phyloP scores from a whole-genome alignment of 2,888 invertebrate genomes.

The Synergus laeviventris region DNA sequence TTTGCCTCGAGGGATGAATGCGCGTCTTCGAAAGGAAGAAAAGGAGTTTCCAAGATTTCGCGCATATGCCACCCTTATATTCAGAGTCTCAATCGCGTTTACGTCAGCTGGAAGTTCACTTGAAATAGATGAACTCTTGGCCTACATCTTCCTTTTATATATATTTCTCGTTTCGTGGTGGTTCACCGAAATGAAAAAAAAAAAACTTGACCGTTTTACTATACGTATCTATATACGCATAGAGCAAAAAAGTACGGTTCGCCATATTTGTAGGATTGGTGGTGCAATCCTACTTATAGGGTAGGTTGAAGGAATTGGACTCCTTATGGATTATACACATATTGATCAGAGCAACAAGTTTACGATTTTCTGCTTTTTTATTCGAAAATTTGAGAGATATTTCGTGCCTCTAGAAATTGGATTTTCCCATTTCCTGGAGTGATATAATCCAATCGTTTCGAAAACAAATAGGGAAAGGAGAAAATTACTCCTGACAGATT shows the following conservation, averaged over 20 bases:
- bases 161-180: conserved; percentile 26
- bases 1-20: conserved; percentile 10
- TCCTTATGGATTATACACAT: background rate
- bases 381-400: background rate
- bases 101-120: conserved; percentile 70
- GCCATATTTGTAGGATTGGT: background rate
- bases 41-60: conserved; percentile 53
- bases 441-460: conserved; percentile 14
- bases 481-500: conserved; percentile 44
- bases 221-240: background rate
- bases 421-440: conserved; percentile 10
- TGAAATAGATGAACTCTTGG: conserved; percentile 74
- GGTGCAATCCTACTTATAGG: background rate
- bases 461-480: conserved; percentile 33
- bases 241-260: background rate
- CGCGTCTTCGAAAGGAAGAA: conserved; percentile 8
- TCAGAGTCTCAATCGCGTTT: conserved; percentile 67
- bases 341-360: conserved; percentile 6
- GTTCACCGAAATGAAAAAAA: conserved; percentile 15
- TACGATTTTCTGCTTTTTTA: background rate
- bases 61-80: conserved; percentile 64
- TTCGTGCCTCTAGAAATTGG: background rate
- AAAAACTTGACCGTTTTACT: conserved; percentile 10
- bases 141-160: conserved; percentile 65
- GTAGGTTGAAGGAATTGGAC: background rate